Evolutionary conservation across 2,888 invertebrate species (phyloP).

Genomic region (Drosophila villosipedis): DNA sequence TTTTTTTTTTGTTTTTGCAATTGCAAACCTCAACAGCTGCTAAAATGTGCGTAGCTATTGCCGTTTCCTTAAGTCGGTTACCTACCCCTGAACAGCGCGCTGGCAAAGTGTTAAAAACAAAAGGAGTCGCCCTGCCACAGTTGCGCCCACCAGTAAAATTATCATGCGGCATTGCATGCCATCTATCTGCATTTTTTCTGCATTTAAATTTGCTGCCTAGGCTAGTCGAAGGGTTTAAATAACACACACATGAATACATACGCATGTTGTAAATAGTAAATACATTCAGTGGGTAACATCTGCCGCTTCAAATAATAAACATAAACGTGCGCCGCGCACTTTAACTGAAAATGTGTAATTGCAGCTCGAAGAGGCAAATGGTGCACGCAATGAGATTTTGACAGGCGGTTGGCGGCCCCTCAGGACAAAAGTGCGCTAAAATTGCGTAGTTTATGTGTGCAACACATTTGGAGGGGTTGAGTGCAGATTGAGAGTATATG

Average conservation of each 20-base stretch:
- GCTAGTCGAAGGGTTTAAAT: conserved; percentile 37
- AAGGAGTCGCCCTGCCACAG: conserved; percentile 60
- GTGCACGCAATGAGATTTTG: conserved; percentile 67
- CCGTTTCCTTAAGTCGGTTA: conserved; percentile 55
- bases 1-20: conserved; percentile 45
- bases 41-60: conserved; percentile 77
- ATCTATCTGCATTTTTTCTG: conserved; percentile 67
- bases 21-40: conserved; percentile 75
- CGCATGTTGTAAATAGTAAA: conserved; percentile 16
- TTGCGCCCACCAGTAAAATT: conserved; percentile 63
- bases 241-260: conserved; percentile 2
- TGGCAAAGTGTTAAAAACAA: conserved; percentile 78
- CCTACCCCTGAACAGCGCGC: conserved; percentile 51
- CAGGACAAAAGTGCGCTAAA: conserved; percentile 56
- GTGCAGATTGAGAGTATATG: background rate
- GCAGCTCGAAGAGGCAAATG: conserved; percentile 57
- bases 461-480: background rate
- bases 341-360: conserved; percentile 61
- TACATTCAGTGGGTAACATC: conserved; percentile 64
- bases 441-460: conserved; percentile 67
- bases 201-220: conserved; percentile 61
- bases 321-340: conserved; percentile 39
- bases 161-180: conserved; percentile 69
- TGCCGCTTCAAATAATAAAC: conserved; percentile 47
- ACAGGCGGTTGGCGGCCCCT: conserved; percentile 51